These are phyloP conservation scores for Ptilorrhoa leucosticta DNA, from an alignment of 2,113 vertebrate genomes.

Conservation along the genomic window DNA sequence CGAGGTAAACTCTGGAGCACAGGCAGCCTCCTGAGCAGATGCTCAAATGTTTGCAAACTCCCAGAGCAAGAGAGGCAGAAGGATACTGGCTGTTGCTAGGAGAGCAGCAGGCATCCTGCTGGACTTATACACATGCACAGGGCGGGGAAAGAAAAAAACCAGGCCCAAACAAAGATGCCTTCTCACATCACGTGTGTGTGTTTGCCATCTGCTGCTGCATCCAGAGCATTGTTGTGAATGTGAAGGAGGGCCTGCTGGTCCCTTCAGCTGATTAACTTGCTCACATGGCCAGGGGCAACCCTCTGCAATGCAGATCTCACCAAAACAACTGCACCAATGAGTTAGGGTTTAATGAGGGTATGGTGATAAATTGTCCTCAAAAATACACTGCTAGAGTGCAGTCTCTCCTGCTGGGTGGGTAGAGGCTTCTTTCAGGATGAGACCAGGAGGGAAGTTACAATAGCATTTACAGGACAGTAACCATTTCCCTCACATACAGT, in stretches of 20 bases:
- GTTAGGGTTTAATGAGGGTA: background rate
- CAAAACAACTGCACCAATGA: background rate
- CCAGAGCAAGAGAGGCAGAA: slow-evolving; percentile 11
- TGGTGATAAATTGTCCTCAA: background rate
- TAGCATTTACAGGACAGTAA: background rate
- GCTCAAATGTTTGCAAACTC: slow-evolving; percentile 32
- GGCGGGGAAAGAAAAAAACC: background rate
- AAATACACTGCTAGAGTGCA: background rate
- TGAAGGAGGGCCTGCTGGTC: background rate
- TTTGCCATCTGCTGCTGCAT: slow-evolving; percentile 42
- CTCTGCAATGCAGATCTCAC: background rate
- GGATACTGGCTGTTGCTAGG: slow-evolving; percentile 76
- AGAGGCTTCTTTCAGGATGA: background rate
- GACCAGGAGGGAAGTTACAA: background rate
- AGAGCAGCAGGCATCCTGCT: slow-evolving; percentile 60
- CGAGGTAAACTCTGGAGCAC: background rate
- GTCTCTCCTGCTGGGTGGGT: background rate
- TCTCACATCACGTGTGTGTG: accelerated
- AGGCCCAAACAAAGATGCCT: slow-evolving; percentile 71
- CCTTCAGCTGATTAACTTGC: background rate
- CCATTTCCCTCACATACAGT: background rate
- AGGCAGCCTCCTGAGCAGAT: background rate
- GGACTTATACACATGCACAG: background rate
- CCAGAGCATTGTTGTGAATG: background rate
- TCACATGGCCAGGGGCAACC: background rate